Evolutionary conservation across 1,140 invertebrate species (phyloP).

Genomic region (Pogonognathellus flavescens): DNA sequence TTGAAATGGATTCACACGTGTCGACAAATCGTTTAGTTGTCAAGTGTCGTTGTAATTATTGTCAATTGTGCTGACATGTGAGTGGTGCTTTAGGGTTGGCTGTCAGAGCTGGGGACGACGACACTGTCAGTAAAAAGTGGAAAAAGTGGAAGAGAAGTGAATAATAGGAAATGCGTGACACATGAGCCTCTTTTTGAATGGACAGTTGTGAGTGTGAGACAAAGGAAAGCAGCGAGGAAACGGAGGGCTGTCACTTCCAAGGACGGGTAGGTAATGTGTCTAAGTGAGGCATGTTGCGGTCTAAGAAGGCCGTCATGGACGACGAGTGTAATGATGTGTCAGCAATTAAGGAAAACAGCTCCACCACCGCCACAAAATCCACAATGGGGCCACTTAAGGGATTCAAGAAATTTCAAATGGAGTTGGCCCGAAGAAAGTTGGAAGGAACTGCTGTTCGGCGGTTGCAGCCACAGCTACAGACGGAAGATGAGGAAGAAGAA

Average conservation of each 20-base stretch:
- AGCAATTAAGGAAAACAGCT: slow-evolving; percentile 41
- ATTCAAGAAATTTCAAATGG: slow-evolving; percentile 60
- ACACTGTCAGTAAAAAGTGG: neutral
- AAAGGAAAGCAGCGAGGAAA: slow-evolving; percentile 33
- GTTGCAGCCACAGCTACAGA: slow-evolving; percentile 10
- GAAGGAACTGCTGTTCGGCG: slow-evolving; percentile 15
- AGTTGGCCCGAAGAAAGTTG: slow-evolving; percentile 56
- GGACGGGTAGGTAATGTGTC: slow-evolving; percentile 62
- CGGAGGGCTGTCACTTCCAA: slow-evolving; percentile 44
- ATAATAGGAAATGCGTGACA: neutral
- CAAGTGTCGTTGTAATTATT: too few species aligned
- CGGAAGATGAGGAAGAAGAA: slow-evolving; percentile 43
- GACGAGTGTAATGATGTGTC: slow-evolving; percentile 57
- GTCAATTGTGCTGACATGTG: too few species aligned
- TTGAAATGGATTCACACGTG: too few species aligned
- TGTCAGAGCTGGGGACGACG: slow-evolving; percentile 2
- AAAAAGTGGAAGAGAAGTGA: neutral
- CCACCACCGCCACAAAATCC: neutral
- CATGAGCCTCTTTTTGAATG: slow-evolving; percentile 1
- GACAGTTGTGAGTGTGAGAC: slow-evolving; percentile 29
- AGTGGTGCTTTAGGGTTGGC: neutral
- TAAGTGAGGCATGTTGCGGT: slow-evolving; percentile 66
- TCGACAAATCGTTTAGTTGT: too few species aligned
- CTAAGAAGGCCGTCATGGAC: slow-evolving; percentile 65
- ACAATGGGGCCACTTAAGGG: slow-evolving; percentile 53